These are phyloP conservation scores for Epinotia demarniana DNA, from an alignment of 2,888 invertebrate genomes.

Conservation along the genomic window DNA sequence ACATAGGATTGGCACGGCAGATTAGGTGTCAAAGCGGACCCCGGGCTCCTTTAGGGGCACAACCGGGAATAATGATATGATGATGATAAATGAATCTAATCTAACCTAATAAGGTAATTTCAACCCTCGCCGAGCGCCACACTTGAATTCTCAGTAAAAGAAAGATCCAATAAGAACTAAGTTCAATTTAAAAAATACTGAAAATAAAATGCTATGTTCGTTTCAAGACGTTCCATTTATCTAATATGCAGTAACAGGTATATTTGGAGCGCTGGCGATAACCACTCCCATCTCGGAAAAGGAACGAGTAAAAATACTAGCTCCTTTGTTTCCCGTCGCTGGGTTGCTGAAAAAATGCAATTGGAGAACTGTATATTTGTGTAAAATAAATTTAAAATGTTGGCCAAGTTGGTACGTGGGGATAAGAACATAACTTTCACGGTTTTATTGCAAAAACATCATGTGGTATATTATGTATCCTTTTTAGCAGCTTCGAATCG, in stretches of 20 bases:
- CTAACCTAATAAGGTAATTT: slow-evolving; percentile 6
- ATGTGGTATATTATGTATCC: background rate
- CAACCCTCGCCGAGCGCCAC: background rate
- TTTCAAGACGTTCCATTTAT: slow-evolving; percentile 43
- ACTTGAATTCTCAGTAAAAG: slow-evolving; percentile 12
- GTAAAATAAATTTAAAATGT: background rate
- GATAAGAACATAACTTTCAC: background rate
- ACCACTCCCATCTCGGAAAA: slow-evolving; percentile 35
- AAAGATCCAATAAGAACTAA: slow-evolving; percentile 27
- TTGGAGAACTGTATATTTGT: slow-evolving; percentile 17
- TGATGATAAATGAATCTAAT: too few relatives aligned
- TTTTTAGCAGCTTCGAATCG: too few relatives aligned
- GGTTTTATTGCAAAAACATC: background rate
- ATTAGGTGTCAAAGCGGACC: too few relatives aligned
- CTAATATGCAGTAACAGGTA: slow-evolving; percentile 47
- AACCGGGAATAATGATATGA: too few relatives aligned
- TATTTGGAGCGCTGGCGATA: slow-evolving; percentile 40
- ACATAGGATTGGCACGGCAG: too few relatives aligned
- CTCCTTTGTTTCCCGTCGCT: slow-evolving; percentile 46
- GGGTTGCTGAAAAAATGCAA: slow-evolving; percentile 26
- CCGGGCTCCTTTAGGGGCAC: too few relatives aligned
- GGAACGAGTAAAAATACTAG: slow-evolving; percentile 40
- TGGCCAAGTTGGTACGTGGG: slow-evolving; percentile 1
- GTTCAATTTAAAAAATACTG: slow-evolving; percentile 33
- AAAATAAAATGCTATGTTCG: slow-evolving; percentile 28